Percentiles rank a stretch among this genome's conserved stretches.
These are phyloP conservation scores for Microvelia longipes DNA, from an alignment of 1,140 invertebrate species.

Conservation along the genomic window DNA sequence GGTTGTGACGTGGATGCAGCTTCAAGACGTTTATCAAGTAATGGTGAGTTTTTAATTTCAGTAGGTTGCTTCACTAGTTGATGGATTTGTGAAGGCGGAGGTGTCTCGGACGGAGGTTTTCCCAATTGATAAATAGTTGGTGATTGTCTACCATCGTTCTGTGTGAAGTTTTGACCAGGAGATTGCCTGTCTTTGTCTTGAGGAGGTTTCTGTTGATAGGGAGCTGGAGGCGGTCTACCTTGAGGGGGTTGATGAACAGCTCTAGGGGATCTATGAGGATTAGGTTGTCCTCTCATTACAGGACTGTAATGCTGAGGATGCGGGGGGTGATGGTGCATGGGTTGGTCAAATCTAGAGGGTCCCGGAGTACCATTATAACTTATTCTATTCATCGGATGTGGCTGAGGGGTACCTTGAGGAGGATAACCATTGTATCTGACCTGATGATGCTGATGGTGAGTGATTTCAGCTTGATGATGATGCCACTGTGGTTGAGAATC, in stretches of 20 bases:
- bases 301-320: not conserved
- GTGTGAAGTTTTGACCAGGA: not conserved
- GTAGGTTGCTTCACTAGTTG: not conserved
- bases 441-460: not conserved
- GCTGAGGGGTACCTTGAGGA: not conserved
- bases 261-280: not conserved
- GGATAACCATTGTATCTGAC: not conserved
- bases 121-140: not conserved
- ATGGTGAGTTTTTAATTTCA: not conserved
- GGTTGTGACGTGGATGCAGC: not conserved
- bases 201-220: not conserved
- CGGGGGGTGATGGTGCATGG: constrained; percentile 4
- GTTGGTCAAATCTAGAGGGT: not conserved
- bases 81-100: not conserved
- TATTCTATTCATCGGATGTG: not conserved
- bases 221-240: not conserved
- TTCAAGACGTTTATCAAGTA: not conserved
- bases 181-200: not conserved
- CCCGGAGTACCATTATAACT: not conserved
- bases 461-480: not conserved
- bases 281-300: not conserved
- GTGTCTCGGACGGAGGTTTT: constrained; percentile 1
- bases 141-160: not conserved
- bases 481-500: not conserved
- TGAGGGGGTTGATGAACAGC: not conserved